Conservation (phyloP, 1,140 invertebrate genomes). For the Bombus pyrosoma region DNA sequence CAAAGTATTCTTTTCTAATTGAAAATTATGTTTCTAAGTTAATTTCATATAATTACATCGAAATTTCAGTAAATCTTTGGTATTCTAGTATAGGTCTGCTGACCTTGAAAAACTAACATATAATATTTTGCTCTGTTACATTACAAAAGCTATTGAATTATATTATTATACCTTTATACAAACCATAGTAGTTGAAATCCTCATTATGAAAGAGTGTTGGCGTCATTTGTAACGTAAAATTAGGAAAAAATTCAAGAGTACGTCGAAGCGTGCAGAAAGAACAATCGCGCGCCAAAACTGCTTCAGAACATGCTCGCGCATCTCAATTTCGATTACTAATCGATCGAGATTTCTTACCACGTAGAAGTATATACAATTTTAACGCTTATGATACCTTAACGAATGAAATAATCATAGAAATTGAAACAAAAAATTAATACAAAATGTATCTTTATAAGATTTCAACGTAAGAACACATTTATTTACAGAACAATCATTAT, state of each 20-base stretch:
- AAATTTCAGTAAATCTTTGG: neutral
- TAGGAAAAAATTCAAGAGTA: neutral
- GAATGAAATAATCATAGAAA: neutral
- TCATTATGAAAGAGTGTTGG: neutral
- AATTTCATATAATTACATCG: neutral
- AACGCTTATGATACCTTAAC: too few relatives aligned
- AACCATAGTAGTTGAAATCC: neutral
- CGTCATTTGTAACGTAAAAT: neutral
- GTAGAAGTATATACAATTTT: neutral
- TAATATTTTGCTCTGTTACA: neutral
- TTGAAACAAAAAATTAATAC: neutral
- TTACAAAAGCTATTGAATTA: neutral
- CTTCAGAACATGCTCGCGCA: neutral
- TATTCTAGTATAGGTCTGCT: neutral
- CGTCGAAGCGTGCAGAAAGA: neutral
- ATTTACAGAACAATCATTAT: neutral
- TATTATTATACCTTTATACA: conserved; percentile 5
- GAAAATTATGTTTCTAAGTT: neutral
- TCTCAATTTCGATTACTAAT: neutral
- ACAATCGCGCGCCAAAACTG: neutral
- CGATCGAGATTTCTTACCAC: neutral
- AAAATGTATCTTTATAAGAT: neutral
- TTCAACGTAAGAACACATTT: neutral
- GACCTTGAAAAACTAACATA: neutral
- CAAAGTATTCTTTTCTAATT: neutral